These are phyloP conservation scores for Ceratothoa steindachneri DNA, from an alignment of 2,888 invertebrate species.

Conservation along the genomic window DNA sequence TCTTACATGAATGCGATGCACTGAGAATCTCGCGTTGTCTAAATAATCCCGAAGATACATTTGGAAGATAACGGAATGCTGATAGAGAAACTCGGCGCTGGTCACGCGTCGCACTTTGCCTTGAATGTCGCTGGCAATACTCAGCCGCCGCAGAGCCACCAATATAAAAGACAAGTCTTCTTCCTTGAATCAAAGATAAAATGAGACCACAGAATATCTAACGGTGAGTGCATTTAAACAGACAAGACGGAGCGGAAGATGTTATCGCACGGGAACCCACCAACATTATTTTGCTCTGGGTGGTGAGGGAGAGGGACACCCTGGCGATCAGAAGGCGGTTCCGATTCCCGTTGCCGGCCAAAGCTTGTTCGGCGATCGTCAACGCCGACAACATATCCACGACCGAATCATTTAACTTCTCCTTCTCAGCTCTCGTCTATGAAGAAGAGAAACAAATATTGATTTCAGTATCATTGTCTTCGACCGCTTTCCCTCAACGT, in stretches of 20 bases:
- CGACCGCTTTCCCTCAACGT: neutral
- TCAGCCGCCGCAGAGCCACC: slow-evolving; percentile 37
- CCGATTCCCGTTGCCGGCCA: slow-evolving; percentile 42
- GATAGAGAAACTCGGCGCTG: slow-evolving; percentile 26
- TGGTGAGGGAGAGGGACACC: slow-evolving; percentile 38
- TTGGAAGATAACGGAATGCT: slow-evolving; percentile 33
- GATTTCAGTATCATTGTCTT: too few species aligned
- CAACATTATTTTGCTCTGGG: slow-evolving; percentile 34
- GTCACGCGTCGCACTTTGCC: slow-evolving; percentile 34
- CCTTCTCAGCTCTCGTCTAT: slow-evolving; percentile 24
- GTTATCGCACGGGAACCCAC: too few species aligned
- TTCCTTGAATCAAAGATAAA: too few species aligned
- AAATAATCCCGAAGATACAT: slow-evolving; percentile 27
- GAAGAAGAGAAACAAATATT: neutral
- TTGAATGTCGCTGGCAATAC: slow-evolving; percentile 41
- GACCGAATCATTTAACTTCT: slow-evolving; percentile 26
- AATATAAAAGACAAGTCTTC: slow-evolving; percentile 37
- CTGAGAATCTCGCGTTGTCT: slow-evolving; percentile 16
- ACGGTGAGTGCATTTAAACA: too few species aligned
- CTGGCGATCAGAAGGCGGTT: slow-evolving; percentile 31
- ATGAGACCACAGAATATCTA: too few species aligned
- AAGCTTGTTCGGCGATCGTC: slow-evolving; percentile 42
- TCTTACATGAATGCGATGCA: slow-evolving; percentile 33
- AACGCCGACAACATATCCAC: slow-evolving; percentile 47
- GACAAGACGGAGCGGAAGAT: too few species aligned